Base-by-base conservation (phyloP, 2,113 vertebrate genomes). In the Caranx ignobilis region DNA sequence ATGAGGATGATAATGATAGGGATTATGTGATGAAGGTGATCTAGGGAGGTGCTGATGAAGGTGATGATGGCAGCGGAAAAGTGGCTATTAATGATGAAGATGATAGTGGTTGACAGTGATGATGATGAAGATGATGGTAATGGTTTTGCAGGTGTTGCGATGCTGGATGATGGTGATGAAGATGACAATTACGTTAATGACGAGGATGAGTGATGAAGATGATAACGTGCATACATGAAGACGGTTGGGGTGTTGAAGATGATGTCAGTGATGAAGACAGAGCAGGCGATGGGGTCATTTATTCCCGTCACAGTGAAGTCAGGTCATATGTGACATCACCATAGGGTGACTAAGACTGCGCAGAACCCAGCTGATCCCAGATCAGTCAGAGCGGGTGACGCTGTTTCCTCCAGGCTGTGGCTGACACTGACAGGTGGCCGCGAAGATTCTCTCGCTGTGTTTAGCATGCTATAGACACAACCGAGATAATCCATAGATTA, bases 291-390 rank as follows among this genome's bases (percentile, higher is more conserved):
- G 52, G 11, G n/a, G 3, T 48, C 41, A 8, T 32, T 52, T 64
- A 8, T 56, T n/a, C 35, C 9, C 64, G 4, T 60, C 12, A 10
- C 1, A 37, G 13, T 87, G 80, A 87, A 35, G 15, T 81, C 78
- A 78, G 35, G 32, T 41, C 26, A 34, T 69, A 2, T 12, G 8
- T 84, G 89, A 89, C 60, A 62, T 88, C 87, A 89, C 73, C 26
- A 64, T 0, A 39, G 52, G 63, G 32, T 88, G 87, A 91, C 76
- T 81, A 85, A 87, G 3, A 5, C 35, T 85, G 41, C 2, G 11
- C 74, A 76, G 55, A 86, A 89, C 11, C 61, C 47, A 66, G 71
- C 37, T 88, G 87, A 88, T 61, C 26, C 87, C 84, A 89, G 67
- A 52, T 72, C 18, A 79, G 55, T 6, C 16, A 21, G 11, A 21